These are phyloP conservation scores for Orchestes rusci DNA, from an alignment of 2,888 invertebrate genomes.

Conservation along the genomic window DNA sequence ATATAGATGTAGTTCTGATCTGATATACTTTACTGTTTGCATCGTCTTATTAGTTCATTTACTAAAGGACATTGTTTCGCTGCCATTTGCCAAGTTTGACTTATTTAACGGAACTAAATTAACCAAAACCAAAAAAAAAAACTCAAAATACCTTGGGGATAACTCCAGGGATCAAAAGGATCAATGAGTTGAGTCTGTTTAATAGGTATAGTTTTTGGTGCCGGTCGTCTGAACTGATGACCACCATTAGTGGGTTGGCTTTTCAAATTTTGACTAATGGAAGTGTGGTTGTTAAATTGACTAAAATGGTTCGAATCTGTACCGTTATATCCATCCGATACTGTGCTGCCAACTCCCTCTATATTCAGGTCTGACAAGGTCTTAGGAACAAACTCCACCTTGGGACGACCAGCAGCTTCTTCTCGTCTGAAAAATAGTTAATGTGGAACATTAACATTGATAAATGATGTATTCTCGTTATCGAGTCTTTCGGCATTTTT, in stretches of 20 bases:
- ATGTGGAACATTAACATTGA: too few species aligned
- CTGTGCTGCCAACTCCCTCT: conserved; percentile 52
- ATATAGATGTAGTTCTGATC: too few species aligned
- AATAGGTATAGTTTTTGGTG: conserved; percentile 35
- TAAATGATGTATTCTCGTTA: too few species aligned
- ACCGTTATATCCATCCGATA: conserved; percentile 57
- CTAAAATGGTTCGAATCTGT: conserved; percentile 39
- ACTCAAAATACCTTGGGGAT: conserved; percentile 48
- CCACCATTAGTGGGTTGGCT: conserved; percentile 23
- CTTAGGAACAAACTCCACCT: conserved; percentile 87
- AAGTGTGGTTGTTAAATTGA: conserved; percentile 27
- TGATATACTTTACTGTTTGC: too few species aligned
- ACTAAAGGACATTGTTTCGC: too few species aligned
- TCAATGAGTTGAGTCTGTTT: conserved; percentile 43
- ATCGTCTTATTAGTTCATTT: too few species aligned
- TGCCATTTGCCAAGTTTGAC: too few species aligned
- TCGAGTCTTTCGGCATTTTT: too few species aligned
- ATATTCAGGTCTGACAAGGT: conserved; percentile 81
- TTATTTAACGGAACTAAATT: conserved; percentile 34
- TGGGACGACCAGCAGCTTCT: conserved; percentile 83
- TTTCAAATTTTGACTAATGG: conserved; percentile 19
- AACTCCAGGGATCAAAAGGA: conserved; percentile 55
- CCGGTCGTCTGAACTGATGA: conserved; percentile 34
- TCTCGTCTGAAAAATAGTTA: conserved; percentile 64
- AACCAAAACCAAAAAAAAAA: conserved; percentile 33